These are phyloP conservation scores for Crocallis elinguaria DNA, from an alignment of 2,888 invertebrate species.

Conservation along the genomic window DNA sequence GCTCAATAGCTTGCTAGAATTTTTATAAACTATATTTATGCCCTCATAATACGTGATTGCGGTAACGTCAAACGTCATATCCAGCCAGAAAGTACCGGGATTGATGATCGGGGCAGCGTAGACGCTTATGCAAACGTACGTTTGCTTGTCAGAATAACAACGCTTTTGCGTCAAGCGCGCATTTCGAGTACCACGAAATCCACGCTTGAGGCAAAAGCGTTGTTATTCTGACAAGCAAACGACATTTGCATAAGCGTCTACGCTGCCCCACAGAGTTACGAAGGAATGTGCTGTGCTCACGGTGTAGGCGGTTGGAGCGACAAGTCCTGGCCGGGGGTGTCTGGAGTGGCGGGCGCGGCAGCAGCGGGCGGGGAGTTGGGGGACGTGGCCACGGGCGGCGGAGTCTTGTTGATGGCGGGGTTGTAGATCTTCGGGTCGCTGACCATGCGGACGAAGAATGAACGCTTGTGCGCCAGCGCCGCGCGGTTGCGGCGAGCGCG, in stretches of 20 bases:
- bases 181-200: too few relatives aligned
- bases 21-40: too few relatives aligned
- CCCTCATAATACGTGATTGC: too few relatives aligned
- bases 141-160: too few relatives aligned
- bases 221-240: too few relatives aligned
- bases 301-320: slow-evolving; percentile 61
- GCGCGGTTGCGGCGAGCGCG: slow-evolving; percentile 90
- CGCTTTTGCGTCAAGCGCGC: too few relatives aligned
- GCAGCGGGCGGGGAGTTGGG: slow-evolving; percentile 78
- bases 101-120: too few relatives aligned
- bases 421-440: slow-evolving; percentile 98
- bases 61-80: too few relatives aligned
- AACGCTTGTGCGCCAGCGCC: slow-evolving; percentile 94
- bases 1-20: too few relatives aligned
- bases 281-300: slow-evolving; percentile 46
- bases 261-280: not conserved
- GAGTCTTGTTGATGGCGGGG: slow-evolving; percentile 93
- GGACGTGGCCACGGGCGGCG: slow-evolving; percentile 85
- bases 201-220: too few relatives aligned
- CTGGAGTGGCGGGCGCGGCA: slow-evolving; percentile 66
- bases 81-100: too few relatives aligned
- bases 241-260: not conserved
- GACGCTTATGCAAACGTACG: too few relatives aligned
- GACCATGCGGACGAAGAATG: slow-evolving; percentile 99
- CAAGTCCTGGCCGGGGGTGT: slow-evolving; percentile 53